phyloP scores from a whole-genome alignment of 92 coral and sea anemone genomes.

The Palythoa heliodiscus region DNA sequence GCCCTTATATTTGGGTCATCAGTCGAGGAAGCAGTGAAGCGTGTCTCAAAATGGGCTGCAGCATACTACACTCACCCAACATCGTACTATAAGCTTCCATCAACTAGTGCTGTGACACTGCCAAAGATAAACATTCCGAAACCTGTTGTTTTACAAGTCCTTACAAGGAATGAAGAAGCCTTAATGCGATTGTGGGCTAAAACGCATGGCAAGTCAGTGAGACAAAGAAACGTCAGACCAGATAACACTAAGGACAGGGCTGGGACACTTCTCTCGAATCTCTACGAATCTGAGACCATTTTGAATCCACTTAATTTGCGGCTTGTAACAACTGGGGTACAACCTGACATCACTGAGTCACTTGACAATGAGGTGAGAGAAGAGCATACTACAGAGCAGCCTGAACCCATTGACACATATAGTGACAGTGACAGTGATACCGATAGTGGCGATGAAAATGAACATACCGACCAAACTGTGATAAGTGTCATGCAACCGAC shows the following conservation, averaged over 20 bases:
- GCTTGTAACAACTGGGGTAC: constrained; percentile 48
- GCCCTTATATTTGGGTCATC: constrained; percentile 61
- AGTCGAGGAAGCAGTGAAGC: constrained; percentile 59
- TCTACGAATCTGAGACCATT: too few species aligned
- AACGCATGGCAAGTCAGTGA: background rate
- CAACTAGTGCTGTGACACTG: constrained; percentile 28
- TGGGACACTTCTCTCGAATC: constrained; percentile 22
- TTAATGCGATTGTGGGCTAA: too few species aligned
- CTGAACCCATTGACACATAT: constrained; percentile 30
- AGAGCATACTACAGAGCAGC: too few species aligned
- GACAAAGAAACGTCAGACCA: background rate
- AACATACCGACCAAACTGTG: constrained; percentile 41
- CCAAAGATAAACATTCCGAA: constrained; percentile 40
- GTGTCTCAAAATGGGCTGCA: constrained; percentile 64
- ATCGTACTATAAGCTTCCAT: constrained; percentile 36
- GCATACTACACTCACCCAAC: background rate
- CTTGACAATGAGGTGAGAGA: constrained; percentile 41
- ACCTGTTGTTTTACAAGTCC: constrained; percentile 24
- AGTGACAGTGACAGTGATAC: constrained; percentile 30
- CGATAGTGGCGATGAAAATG: constrained; percentile 37
- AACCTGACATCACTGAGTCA: constrained; percentile 43
- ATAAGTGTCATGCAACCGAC: constrained; percentile 43
- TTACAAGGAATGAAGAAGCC: too few species aligned
- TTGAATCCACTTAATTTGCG: constrained; percentile 46
- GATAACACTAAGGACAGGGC: background rate